Conservation (phyloP, 2,113 vertebrate species). For the Misgurnus mizolepis region DNA sequence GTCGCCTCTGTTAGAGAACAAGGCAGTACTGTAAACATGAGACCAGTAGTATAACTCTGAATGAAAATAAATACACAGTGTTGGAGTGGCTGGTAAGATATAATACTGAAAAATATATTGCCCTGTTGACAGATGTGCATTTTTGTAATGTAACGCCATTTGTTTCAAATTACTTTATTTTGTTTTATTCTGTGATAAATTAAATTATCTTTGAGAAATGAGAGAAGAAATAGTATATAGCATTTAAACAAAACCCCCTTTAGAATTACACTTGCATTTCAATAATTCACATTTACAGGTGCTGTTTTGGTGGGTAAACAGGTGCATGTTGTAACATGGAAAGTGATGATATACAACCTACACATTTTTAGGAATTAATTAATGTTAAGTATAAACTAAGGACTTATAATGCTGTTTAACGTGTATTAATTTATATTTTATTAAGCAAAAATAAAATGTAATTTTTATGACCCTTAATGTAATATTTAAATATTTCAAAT, state of each 20-base stretch:
- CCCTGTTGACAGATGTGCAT: too few species aligned
- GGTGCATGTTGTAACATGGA: not conserved
- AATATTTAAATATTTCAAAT: too few species aligned
- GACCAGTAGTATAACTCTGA: slow-evolving; percentile 40
- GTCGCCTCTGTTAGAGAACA: slow-evolving; percentile 33
- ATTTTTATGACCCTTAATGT: too few species aligned
- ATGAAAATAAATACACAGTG: slow-evolving; percentile 53
- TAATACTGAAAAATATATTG: not conserved
- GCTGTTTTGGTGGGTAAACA: not conserved
- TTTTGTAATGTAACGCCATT: not conserved
- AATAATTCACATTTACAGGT: not conserved
- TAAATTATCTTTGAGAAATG: too few species aligned
- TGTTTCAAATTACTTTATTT: too few species aligned
- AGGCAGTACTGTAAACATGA: slow-evolving; percentile 40
- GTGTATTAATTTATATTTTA: too few species aligned
- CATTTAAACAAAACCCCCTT: not conserved
- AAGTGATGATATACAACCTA: not conserved
- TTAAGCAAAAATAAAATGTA: too few species aligned
- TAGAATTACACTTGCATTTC: too few species aligned
- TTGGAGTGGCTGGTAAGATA: slow-evolving; percentile 42
- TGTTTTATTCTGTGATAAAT: too few species aligned
- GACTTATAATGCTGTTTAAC: too few species aligned
- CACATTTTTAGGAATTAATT: too few species aligned
- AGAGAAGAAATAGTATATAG: not conserved
- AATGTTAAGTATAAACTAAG: too few species aligned